Base-by-base conservation (phyloP, 1,140 invertebrate species). In the Hesperophylax magnus region DNA sequence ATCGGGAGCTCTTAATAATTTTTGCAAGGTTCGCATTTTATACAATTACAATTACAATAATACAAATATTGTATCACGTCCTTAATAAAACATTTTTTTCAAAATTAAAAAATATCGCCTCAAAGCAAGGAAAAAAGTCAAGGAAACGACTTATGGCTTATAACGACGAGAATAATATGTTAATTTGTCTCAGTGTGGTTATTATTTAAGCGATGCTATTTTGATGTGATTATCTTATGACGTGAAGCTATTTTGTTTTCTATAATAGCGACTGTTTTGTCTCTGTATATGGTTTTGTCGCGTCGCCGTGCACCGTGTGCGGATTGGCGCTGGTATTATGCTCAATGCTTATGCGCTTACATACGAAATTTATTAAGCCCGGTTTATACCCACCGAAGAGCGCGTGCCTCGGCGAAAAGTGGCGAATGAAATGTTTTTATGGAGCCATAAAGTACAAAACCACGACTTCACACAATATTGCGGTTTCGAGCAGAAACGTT, bases 401-500 rank as follows among this genome's bases (percentile, higher is more conserved):
- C 67, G 67, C 67, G 67, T 71, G 67, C 67, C 67, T 22, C 63
- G 39, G 39, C 67, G 39, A 71, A 71, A 71, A 71, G 67, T 71
- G 67, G 67, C 67, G 67, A 71, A 53, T 71, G 39, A 52, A 71
- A 71, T 52, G 67, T 71, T 71, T 71, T 71, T 71, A 71, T 71
- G 67, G 18, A 20, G 67, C 67, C 18, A 53, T 71, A 53, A 71
- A 71, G 22, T 71, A 71, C 67, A 47, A 65, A 67, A 71, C 67
- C 67, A 39, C 67, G 67, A 71, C 34, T 71, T 71, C 39, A 71
- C 67, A 71, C 67, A 71, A 52, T 71, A 71, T 71, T 71, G 67
- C 67, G 67, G 67, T 52, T 71, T 18, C 39, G n/a, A 71, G 34
- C 15, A 27, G 15, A 8, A 27, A 39, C 63, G 22, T 27, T 31